Percentiles rank a stretch among this genome's conserved stretches.
phyloP scores from a whole-genome alignment of 2,113 vertebrate species.

The Scophthalmus maximus region DNA sequence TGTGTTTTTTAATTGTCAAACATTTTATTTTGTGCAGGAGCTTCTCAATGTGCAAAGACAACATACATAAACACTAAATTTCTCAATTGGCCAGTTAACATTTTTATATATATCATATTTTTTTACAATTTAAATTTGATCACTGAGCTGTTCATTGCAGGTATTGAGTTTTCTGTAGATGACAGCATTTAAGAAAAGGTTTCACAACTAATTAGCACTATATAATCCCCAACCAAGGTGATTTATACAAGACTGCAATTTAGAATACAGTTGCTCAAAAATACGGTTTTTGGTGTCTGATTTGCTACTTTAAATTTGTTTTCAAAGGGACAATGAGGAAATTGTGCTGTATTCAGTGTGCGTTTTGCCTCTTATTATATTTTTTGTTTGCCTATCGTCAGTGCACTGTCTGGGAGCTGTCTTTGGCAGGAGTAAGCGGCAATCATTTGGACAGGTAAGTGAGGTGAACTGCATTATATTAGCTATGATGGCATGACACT shows the following conservation, averaged over 20 bases:
- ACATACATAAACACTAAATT: too few species aligned
- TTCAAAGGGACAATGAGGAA: background rate
- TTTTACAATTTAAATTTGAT: background rate
- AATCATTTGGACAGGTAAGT: conserved; percentile 46
- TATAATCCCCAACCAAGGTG: background rate
- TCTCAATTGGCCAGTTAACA: background rate
- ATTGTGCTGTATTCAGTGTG: background rate
- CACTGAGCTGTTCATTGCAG: too few species aligned
- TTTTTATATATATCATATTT: background rate
- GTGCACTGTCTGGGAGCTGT: background rate
- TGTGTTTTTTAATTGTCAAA: too few species aligned
- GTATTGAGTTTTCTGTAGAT: too few species aligned
- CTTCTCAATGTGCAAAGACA: too few species aligned
- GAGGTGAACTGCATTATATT: background rate
- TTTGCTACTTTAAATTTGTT: background rate
- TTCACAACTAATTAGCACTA: too few species aligned
- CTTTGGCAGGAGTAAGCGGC: background rate
- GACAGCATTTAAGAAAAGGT: too few species aligned
- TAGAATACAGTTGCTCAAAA: background rate
- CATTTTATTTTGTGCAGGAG: too few species aligned
- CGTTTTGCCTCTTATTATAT: background rate
- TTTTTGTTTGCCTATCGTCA: conserved; percentile 2
- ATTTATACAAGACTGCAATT: background rate
- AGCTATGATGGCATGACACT: conserved; percentile 43
- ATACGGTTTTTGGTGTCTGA: too few species aligned